phyloP scores from a whole-genome alignment of 2,797 vertebrate species.

The Smutsia gigantea region DNA sequence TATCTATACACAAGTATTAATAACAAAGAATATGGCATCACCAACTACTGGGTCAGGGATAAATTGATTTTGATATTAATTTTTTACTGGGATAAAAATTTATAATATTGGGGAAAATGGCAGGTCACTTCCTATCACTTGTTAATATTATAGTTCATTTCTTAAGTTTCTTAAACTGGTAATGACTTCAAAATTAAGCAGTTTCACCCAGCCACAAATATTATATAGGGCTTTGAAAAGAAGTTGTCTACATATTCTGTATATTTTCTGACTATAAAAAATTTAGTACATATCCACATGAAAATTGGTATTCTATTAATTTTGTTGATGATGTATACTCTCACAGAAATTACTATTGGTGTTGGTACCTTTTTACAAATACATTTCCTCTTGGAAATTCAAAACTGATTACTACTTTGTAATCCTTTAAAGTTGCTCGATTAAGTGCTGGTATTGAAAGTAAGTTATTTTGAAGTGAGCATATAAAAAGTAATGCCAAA shows the following conservation, averaged over 20 bases:
- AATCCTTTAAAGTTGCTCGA: neutral
- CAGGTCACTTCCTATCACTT: neutral
- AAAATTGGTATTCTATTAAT: neutral
- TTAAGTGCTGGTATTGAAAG: neutral
- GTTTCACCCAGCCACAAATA: neutral
- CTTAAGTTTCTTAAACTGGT: neutral
- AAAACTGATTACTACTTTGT: neutral
- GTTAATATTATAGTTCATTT: neutral
- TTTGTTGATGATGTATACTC: neutral
- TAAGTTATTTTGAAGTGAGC: neutral
- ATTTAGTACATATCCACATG: neutral
- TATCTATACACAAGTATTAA: neutral
- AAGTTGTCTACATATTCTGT: neutral
- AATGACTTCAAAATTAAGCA: slow-evolving; percentile 20
- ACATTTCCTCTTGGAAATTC: neutral
- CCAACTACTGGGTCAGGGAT: neutral
- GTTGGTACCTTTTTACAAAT: neutral
- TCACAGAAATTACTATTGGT: neutral
- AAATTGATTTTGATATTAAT: neutral
- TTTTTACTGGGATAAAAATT: neutral
- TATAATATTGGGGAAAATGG: neutral
- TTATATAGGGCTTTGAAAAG: neutral
- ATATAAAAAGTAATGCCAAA: neutral
- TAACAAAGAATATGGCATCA: neutral
- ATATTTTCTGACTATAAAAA: neutral